These are phyloP conservation scores for Sussaba pulchella DNA, from an alignment of 2,888 invertebrate species.

Conservation along the genomic window DNA sequence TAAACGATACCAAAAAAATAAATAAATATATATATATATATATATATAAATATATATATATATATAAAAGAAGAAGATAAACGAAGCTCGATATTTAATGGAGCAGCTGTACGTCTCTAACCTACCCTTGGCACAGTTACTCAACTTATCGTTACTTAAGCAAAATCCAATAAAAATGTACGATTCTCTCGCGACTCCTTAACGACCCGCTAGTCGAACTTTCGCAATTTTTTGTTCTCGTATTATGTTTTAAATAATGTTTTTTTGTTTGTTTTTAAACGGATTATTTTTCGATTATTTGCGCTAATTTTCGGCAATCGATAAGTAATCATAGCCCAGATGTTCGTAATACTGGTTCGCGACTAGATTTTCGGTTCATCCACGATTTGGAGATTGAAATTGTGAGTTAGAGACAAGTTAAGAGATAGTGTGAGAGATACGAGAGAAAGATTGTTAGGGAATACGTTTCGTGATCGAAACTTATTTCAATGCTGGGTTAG, in stretches of 20 bases:
- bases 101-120: conserved; percentile 55
- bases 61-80: no score
- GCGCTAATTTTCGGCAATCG: conserved; percentile 26
- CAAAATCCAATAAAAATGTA: conserved; percentile 41
- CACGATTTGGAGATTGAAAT: neutral
- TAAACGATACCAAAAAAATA: conserved; percentile 33
- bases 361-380: conserved; percentile 59
- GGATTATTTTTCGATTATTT: neutral
- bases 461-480: conserved; percentile 31
- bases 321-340: conserved; percentile 57
- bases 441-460: neutral
- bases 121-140: conserved; percentile 65
- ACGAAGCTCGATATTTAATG: conserved; percentile 50
- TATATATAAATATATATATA: no score
- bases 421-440: conserved; percentile 3
- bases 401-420: neutral
- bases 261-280: conserved; percentile 1
- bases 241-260: neutral
- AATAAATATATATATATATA: no score
- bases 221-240: conserved; percentile 16
- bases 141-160: conserved; percentile 62
- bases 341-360: conserved; percentile 56
- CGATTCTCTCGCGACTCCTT: neutral
- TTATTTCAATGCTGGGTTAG: conserved; percentile 35
- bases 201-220: conserved; percentile 4